Evolutionary conservation across 2,113 vertebrate genomes (phyloP).

Genomic region (Neomonachus schauinslandi): DNA sequence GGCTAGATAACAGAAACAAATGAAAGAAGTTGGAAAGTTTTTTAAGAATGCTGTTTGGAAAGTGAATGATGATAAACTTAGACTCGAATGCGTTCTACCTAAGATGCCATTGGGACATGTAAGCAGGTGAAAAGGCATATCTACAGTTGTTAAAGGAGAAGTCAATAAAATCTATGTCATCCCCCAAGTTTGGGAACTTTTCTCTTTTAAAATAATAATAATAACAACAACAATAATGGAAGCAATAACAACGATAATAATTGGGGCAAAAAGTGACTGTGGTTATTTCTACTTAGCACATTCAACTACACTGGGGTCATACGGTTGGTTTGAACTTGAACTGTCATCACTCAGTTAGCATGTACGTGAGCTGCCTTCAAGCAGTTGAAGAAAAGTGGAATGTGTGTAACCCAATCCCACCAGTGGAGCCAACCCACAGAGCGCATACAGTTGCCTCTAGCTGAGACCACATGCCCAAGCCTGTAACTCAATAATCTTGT

Average conservation of each 20-base stretch:
- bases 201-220: not conserved
- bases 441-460: not conserved
- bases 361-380: not conserved
- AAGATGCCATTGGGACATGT: not conserved
- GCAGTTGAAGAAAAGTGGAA: not conserved
- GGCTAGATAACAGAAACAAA: not conserved
- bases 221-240: not conserved
- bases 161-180: not conserved
- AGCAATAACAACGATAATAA: not conserved
- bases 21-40: not conserved
- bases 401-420: not conserved
- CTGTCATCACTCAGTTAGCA: not conserved
- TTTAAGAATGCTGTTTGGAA: not conserved
- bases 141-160: not conserved
- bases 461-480: not conserved
- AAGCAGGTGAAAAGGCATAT: not conserved
- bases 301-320: not conserved
- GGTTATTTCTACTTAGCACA: not conserved
- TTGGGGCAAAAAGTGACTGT: not conserved
- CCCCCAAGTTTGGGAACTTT: not conserved
- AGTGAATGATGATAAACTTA: not conserved
- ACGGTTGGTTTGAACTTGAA: not conserved
- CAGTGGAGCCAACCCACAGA: not conserved
- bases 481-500: conserved; percentile 24
- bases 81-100: not conserved